Evolutionary conservation across 2,113 vertebrate species (phyloP).

Genomic region (Percopsis transmontana): DNA sequence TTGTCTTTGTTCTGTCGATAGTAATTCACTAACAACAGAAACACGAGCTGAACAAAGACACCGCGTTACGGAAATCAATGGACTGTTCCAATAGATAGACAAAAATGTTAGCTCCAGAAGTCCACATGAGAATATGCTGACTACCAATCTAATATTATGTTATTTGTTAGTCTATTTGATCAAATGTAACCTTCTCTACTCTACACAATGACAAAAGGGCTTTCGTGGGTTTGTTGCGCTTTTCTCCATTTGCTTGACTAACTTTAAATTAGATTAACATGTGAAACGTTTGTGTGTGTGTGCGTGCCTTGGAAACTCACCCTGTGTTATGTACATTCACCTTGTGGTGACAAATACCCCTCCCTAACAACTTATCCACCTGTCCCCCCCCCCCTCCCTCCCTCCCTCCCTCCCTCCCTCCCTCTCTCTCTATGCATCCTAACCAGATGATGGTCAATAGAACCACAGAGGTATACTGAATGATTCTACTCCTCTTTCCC

Average conservation of each 20-base stretch:
- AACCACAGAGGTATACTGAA: constrained; percentile 93
- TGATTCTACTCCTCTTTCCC: constrained; percentile 11
- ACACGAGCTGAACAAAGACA: too few species aligned
- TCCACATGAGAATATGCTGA: too few species aligned
- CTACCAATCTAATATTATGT: too few species aligned
- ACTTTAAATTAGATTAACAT: background rate
- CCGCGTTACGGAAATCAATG: too few species aligned
- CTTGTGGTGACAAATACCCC: constrained; percentile 24
- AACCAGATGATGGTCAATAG: constrained; percentile 99
- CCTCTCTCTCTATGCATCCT: constrained; percentile 77
- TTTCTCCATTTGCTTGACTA: constrained; percentile 18
- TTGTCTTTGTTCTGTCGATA: too few species aligned
- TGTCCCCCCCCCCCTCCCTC: background rate
- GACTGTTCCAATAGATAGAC: too few species aligned
- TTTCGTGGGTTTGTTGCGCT: background rate
- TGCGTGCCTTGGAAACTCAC: constrained; percentile 15
- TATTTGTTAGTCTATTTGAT: too few species aligned
- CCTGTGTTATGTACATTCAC: constrained; percentile 30
- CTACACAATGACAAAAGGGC: too few species aligned
- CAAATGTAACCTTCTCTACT: too few species aligned
- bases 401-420: background rate
- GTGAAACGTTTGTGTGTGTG: constrained; percentile 5
- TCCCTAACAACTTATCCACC: constrained; percentile 58
- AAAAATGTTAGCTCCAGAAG: too few species aligned
- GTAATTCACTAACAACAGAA: too few species aligned